Evolutionary conservation across 2,113 vertebrate genomes (phyloP).

Genomic region (Clinocottus analis): DNA sequence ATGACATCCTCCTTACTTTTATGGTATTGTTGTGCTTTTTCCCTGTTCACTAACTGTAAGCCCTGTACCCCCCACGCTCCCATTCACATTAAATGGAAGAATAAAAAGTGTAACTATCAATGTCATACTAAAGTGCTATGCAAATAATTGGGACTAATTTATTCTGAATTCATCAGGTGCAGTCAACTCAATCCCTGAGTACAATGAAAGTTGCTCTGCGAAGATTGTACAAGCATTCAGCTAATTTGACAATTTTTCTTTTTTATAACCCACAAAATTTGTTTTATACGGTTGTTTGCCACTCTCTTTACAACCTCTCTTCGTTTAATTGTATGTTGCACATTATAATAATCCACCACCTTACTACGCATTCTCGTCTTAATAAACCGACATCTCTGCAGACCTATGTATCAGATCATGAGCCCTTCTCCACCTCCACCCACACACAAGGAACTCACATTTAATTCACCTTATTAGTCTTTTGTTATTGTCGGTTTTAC

Average conservation of each 20-base stretch:
- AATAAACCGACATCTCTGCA: neutral
- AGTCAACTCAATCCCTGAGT: no score
- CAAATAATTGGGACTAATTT: neutral
- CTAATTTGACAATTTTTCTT: neutral
- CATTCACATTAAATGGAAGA: neutral
- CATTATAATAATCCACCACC: neutral
- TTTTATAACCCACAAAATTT: neutral
- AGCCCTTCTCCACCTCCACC: neutral
- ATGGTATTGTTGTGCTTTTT: neutral
- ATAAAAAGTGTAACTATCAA: neutral
- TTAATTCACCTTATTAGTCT: neutral
- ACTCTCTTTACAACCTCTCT: neutral
- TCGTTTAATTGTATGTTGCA: neutral
- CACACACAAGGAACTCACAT: neutral
- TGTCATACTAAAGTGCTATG: neutral
- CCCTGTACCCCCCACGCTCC: no score
- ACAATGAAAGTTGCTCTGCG: neutral
- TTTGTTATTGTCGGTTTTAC: neutral
- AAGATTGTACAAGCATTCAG: neutral
- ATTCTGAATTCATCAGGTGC: neutral
- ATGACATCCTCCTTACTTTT: neutral
- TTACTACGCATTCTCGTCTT: neutral
- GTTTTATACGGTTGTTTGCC: neutral
- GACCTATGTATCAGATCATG: neutral
- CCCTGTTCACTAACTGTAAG: neutral